A percentile compares a stretch with the other conserved stretches of the same genome.
phyloP scores from a whole-genome alignment of 1,140 invertebrate genomes.

The Arctopsyche grandis region DNA sequence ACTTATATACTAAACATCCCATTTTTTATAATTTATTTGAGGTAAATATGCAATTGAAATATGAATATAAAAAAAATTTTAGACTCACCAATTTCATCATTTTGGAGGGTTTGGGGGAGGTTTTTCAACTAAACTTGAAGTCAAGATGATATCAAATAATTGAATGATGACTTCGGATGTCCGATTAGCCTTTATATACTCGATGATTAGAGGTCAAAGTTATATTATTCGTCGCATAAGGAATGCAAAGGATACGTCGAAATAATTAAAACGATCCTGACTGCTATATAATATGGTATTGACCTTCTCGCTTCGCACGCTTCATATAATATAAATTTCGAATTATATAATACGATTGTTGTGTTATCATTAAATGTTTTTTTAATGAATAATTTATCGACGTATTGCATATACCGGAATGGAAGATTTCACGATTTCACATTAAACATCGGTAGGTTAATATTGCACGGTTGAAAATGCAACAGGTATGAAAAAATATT shows the following conservation, averaged over 20 bases:
- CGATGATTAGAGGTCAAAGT: slow-evolving; percentile 13
- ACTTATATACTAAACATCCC: no score
- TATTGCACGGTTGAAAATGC: no score
- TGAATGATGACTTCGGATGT: slow-evolving; percentile 7
- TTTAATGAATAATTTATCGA: no score
- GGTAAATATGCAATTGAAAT: no score
- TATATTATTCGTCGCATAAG: not conserved
- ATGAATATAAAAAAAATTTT: not conserved
- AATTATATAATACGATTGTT: not conserved
- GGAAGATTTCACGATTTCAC: no score
- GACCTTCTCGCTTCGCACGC: not conserved
- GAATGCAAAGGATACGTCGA: slow-evolving; percentile 13
- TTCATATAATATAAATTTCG: slow-evolving; percentile 1
- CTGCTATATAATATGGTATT: slow-evolving; percentile 22
- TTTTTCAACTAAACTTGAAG: not conserved
- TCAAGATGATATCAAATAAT: not conserved
- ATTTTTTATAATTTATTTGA: no score
- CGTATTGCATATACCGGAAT: no score
- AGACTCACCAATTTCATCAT: slow-evolving; percentile 21
- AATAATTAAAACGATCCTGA: slow-evolving; percentile 29
- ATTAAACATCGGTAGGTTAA: no score
- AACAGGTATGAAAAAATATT: no score
- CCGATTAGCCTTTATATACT: slow-evolving; percentile 7
- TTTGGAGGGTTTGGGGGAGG: not conserved
- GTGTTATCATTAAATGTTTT: no score